Base-by-base conservation (phyloP, 2,113 vertebrate species). In the Chaetodon auriga region DNA sequence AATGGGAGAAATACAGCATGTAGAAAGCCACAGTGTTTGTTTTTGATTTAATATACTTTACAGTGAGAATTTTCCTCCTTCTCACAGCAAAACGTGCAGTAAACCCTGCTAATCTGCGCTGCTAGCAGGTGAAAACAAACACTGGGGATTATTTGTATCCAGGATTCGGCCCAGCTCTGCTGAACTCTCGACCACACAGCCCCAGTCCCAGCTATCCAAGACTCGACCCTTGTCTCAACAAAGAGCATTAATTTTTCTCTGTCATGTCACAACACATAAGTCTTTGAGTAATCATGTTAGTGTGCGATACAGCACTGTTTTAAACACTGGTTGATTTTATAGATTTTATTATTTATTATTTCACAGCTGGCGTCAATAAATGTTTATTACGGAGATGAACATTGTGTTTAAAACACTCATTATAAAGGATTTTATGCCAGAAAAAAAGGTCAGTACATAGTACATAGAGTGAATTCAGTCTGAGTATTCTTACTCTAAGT, bases 91-190 rank as follows among this genome's bases (percentile, higher is more conserved):
- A 30, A 30, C 30, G 30, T 30, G 30, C 30, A 30, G 30, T 30
- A 43, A 85, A 71, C 57, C 72, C 53, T 36, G 65, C 12, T 58
- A 77, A 80, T 82, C 72, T 70, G 77, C 64, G 21, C 53, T 45
- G 16, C 7, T 30, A 11, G 49, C 49, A 71, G 51, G 71, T 75
- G 63, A 87, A 89, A 87, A 83, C 83, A 91, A 88, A 86, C 85
- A 62, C 18, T 0, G 43, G 9, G 35, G 75, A 62, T 68, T 65
- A 60, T 81, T 46, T 65, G 57, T 55, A 46, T 81, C 38, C 51
- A 6, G n/a, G 16, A 19, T 46, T 16, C 48, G 58, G 18, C 75
- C n/a, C 30, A 7, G 55, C 19, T 68, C 53, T 14, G 77, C 30
- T 49, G 60, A 64, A n/a, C 25, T 72, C 43, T 62, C 13, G 51